These are phyloP conservation scores for Phengaris alcon DNA, from an alignment of 2,888 invertebrate species.

Conservation along the genomic window DNA sequence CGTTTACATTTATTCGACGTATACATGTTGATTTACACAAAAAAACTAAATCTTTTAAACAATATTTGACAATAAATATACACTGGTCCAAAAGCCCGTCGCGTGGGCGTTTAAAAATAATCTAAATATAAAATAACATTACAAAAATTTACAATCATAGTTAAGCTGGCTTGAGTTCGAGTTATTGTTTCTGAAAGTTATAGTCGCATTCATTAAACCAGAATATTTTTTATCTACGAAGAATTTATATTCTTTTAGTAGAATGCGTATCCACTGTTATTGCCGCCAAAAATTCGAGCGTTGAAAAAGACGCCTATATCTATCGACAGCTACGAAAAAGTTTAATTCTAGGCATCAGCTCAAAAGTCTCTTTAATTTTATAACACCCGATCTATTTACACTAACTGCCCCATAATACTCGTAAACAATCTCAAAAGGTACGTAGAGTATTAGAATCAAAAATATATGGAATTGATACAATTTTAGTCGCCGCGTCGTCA, in stretches of 20 bases:
- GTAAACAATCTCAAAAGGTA: conserved; percentile 30
- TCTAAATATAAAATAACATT: conserved; percentile 26
- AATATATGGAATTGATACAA: conserved; percentile 36
- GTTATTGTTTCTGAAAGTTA: neutral
- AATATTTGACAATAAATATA: conserved; percentile 23
- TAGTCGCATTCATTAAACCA: neutral
- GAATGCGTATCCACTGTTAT: neutral
- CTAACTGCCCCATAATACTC: conserved; percentile 12
- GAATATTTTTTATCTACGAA: neutral
- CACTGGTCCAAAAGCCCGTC: conserved; percentile 22
- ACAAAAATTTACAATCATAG: conserved; percentile 20
- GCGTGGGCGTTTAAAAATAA: conserved; percentile 8
- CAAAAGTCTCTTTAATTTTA: neutral
- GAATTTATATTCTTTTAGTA: neutral
- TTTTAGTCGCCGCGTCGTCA: conserved; percentile 55
- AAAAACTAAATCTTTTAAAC: neutral
- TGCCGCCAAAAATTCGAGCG: neutral
- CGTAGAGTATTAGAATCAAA: conserved; percentile 28
- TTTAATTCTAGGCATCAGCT: neutral
- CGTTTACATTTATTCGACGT: conserved; percentile 7
- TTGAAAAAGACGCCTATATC: neutral
- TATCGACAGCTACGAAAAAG: neutral
- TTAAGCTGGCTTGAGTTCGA: neutral
- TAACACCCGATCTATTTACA: neutral
- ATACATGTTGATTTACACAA: conserved; percentile 21